Evolutionary conservation across 2,797 vertebrate species (phyloP), one percentile per base, ranked within the genome.

Genomic region (Lophotriccus pileatus): DNA sequence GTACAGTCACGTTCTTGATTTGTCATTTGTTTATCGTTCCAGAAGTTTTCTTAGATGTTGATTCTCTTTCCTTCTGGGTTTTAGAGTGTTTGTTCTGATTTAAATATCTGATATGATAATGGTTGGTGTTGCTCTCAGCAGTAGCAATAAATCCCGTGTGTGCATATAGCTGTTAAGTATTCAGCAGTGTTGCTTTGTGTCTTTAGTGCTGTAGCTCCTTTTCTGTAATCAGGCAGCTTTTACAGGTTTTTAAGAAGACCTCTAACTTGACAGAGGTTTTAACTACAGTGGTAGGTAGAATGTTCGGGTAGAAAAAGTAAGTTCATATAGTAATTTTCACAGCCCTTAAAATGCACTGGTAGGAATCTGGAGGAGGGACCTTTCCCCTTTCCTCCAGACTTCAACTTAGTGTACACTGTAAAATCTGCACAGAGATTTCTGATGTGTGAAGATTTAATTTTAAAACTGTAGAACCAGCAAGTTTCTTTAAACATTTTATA

Each of bases 181-280:
- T 72, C 59, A 84, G 58, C 70, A 62, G 72, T 17, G 10, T 95
- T 95, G 90, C 52, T 67, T 84, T 93, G 87, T 43, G 30, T 92
- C 83, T 87, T 91, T 56, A 93, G 81, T 89, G 55, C 59, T 90
- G 47, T 74, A 79, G 75, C 88, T 95, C 66, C 59, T 94, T 94
- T 97, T 98, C 96, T 98, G 96, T 97, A 98, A 98, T 97, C 96
- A 97, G 97, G 96, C 96, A 97, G 95, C 96, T 96, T 97, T 96
- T 94, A 97, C 97, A 96, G 95, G 96, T 96, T 96, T 96, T 88
- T 89, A 93, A 78, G 78, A 92, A 89, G 91, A 86, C 78, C 56
- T 88, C 87, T 93, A 88, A 80, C 81, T 94, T 69, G 93, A 93
- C 90, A 95, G 88, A 75, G 66, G 60, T 84, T 93, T 94, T 88